Conservation (phyloP, 2,797 vertebrate species). For the Chiloscyllium punctatum region DNA sequence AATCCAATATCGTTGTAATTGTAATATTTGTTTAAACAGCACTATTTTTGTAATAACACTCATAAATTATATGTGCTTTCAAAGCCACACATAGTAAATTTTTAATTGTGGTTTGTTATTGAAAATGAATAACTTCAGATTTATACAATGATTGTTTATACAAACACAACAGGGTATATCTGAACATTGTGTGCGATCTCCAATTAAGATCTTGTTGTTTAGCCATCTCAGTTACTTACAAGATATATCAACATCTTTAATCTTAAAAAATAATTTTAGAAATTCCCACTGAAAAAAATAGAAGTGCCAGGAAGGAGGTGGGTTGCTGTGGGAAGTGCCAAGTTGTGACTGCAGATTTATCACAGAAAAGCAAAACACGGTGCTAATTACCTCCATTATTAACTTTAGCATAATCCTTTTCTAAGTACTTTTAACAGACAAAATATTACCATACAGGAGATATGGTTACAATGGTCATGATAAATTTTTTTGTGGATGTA, state of each 20-base stretch:
- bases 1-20: neutral
- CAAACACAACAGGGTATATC: neutral
- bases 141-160: neutral
- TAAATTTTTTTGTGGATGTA: neutral
- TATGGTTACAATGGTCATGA: neutral
- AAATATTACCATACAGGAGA: neutral
- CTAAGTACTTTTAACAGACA: neutral
- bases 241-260: neutral
- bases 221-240: neutral
- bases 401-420: neutral
- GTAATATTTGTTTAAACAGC: conserved; percentile 7
- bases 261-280: neutral
- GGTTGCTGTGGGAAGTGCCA: neutral
- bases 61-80: neutral
- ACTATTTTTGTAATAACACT: neutral
- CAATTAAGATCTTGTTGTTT: neutral
- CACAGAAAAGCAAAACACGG: neutral
- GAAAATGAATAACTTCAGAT: conserved; percentile 18
- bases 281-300: neutral
- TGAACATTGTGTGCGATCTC: neutral
- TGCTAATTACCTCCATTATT: neutral
- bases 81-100: neutral
- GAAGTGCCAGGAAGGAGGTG: neutral
- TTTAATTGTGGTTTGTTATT: conserved; percentile 3
- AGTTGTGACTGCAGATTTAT: neutral